Conservation (phyloP, 2,113 vertebrate species). For the Apteryx mantelli region DNA sequence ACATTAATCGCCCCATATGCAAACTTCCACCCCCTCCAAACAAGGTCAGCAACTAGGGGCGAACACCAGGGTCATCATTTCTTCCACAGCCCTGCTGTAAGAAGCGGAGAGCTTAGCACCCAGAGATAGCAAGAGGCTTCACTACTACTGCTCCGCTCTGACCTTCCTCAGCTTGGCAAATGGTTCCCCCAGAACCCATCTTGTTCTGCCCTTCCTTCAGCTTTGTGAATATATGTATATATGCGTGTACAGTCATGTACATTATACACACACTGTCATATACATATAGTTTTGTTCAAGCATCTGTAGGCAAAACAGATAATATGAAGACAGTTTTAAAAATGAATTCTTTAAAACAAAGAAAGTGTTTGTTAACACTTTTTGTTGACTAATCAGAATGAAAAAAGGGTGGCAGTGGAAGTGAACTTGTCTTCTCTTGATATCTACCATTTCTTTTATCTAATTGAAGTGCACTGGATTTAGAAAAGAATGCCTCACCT, state of each 20-base stretch:
- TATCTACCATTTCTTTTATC: not conserved
- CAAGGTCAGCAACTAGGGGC: not conserved
- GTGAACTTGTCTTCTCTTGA: not conserved
- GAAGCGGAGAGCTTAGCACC: too few species aligned
- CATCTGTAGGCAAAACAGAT: not conserved
- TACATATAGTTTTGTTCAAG: not conserved
- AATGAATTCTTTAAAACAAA: not conserved
- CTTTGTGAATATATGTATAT: not conserved
- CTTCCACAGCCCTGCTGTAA: not conserved
- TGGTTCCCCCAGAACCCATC: not conserved
- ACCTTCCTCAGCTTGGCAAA: not conserved
- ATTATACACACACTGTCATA: not conserved
- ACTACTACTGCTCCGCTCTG: not conserved
- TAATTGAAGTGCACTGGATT: not conserved
- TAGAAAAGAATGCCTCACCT: not conserved
- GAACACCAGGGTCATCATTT: not conserved
- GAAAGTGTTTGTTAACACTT: not conserved
- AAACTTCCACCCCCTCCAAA: not conserved
- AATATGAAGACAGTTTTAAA: not conserved
- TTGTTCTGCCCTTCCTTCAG: not conserved
- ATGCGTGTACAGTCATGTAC: too few species aligned
- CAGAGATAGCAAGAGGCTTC: not conserved
- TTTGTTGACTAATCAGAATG: not conserved
- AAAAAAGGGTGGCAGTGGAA: not conserved
- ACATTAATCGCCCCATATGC: not conserved